phyloP scores from a whole-genome alignment of 2,888 invertebrate genomes.

The Lepidochrysops patricia region DNA sequence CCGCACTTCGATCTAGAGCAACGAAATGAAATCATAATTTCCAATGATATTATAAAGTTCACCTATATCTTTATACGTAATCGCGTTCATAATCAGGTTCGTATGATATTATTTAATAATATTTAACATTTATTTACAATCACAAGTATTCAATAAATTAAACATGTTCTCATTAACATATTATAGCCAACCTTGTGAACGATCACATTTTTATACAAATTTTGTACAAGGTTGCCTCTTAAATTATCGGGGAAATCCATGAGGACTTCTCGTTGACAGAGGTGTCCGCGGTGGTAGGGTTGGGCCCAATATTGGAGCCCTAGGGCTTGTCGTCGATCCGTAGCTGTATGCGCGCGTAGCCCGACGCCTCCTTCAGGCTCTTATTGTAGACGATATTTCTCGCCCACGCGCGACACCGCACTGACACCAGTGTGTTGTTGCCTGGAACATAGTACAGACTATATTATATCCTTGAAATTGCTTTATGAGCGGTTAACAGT shows the following conservation, averaged over 20 bases:
- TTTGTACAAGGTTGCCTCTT: no score
- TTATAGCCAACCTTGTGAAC: background rate
- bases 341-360: conserved; percentile 49
- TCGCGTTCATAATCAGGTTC: background rate
- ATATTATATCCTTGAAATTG: no score
- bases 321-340: conserved; percentile 28
- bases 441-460: conserved; percentile 33
- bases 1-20: background rate
- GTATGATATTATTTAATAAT: background rate
- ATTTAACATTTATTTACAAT: background rate
- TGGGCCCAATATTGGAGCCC: background rate
- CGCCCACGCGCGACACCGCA: conserved; percentile 80
- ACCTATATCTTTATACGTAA: background rate
- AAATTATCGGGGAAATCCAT: no score
- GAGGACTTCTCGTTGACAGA: no score
- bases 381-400: conserved; percentile 76
- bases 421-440: conserved; percentile 32
- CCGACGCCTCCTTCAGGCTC: conserved; percentile 54
- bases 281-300: no score
- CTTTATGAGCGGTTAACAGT: no score
- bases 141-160: background rate
- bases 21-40: background rate
- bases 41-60: background rate
- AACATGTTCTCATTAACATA: background rate
- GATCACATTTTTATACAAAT: background rate